A percentile compares a stretch with the other conserved stretches of the same genome.
phyloP scores from a whole-genome alignment of 2,113 vertebrate species.

The Perccottus glenii region DNA sequence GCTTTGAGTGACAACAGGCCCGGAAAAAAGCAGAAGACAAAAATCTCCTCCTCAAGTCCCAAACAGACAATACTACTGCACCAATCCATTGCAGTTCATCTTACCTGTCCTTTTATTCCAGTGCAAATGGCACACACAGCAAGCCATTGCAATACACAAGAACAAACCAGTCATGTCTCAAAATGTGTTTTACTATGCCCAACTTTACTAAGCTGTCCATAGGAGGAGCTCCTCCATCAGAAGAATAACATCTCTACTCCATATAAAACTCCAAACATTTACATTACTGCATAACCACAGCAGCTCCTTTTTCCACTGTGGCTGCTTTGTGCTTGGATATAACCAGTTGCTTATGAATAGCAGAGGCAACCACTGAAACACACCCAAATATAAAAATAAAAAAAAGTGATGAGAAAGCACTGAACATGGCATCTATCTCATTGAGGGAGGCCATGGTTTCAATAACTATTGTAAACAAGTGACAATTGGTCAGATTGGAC shows the following conservation, averaged over 20 bases:
- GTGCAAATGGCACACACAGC: not conserved
- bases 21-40: constrained; percentile 37
- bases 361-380: constrained; percentile 71
- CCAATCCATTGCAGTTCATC: not conserved
- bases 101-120: not conserved
- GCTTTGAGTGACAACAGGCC: constrained; percentile 61
- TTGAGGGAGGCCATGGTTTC: constrained; percentile 30
- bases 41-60: constrained; percentile 2
- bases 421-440: constrained; percentile 46
- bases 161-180: constrained; percentile 37
- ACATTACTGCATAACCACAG: constrained; percentile 75
- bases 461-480: constrained; percentile 57
- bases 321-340: constrained; percentile 68
- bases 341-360: constrained; percentile 75
- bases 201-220: constrained; percentile 69
- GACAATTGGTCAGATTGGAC: constrained; percentile 36
- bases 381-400: constrained; percentile 66
- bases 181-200: constrained; percentile 46
- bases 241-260: constrained; percentile 75
- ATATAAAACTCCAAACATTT: constrained; percentile 81
- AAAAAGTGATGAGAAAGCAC: constrained; percentile 45
- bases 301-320: constrained; percentile 62
- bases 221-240: constrained; percentile 70
- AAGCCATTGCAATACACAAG: not conserved
- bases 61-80: not conserved